Evolutionary conservation across 2,888 invertebrate species (phyloP).

Genomic region (Andrena dorsata): DNA sequence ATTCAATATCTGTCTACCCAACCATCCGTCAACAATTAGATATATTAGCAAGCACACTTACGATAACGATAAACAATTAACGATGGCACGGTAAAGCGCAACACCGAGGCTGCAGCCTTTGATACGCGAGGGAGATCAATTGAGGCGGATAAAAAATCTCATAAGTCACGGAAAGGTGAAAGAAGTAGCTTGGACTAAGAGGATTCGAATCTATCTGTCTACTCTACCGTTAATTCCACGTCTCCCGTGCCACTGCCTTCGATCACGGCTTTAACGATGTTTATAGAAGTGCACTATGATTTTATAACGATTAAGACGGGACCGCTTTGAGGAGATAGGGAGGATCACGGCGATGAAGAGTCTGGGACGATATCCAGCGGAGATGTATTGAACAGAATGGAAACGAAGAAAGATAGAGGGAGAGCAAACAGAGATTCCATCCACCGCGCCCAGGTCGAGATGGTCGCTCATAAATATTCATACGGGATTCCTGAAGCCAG

Average conservation of each 20-base stretch:
- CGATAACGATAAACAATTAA: constrained; percentile 2
- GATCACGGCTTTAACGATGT: constrained; percentile 25
- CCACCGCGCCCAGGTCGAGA: constrained; percentile 68
- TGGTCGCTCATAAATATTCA: constrained; percentile 76
- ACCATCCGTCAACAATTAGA: not conserved
- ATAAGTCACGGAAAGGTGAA: not conserved
- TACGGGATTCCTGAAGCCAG: constrained; percentile 74
- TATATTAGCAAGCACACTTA: not conserved
- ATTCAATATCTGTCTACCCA: not conserved
- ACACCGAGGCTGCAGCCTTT: not conserved
- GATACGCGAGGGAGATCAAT: not conserved
- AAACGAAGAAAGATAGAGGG: constrained; percentile 3
- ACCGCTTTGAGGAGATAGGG: not conserved
- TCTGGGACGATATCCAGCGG: not conserved
- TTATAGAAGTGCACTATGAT: constrained; percentile 42
- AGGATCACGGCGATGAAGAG: not conserved
- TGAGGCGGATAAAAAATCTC: constrained; percentile 8
- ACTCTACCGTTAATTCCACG: constrained; percentile 30
- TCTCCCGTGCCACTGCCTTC: not conserved
- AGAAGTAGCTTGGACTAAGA: not conserved
- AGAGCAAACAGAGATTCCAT: constrained; percentile 58
- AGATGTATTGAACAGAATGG: constrained; percentile 5
- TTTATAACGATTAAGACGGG: constrained; percentile 37
- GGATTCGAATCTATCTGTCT: not conserved
- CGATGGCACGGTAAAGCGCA: not conserved